Evolutionary conservation across 2,888 invertebrate genomes (phyloP).

Genomic region (Hyalella azteca): DNA sequence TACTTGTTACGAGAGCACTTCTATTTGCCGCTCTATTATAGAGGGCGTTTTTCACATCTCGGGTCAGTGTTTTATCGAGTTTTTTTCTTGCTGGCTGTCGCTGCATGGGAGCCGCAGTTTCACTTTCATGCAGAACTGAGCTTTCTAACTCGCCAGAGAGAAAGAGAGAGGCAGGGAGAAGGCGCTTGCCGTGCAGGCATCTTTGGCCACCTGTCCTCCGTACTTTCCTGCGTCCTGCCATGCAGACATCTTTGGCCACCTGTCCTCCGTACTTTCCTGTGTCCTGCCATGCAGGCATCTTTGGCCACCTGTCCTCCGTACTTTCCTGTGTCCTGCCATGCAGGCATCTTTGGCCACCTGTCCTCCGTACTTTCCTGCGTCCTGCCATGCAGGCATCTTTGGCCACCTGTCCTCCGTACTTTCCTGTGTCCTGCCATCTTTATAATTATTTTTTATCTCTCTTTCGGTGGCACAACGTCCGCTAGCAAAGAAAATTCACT

Average conservation of each 20-base stretch:
- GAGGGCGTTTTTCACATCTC: constrained; percentile 1
- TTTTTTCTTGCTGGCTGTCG: constrained; percentile 16
- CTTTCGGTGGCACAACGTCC: no score
- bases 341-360: not conserved
- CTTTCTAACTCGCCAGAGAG: constrained; percentile 33
- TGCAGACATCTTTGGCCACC: not conserved
- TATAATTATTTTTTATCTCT: no score
- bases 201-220: not conserved
- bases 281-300: not conserved
- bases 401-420: no score
- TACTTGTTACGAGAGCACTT: no score
- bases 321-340: not conserved
- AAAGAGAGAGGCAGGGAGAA: no score
- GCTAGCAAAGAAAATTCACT: no score
- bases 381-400: not conserved
- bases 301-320: not conserved
- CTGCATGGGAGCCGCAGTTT: constrained; percentile 31
- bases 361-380: not conserved
- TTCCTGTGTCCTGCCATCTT: no score
- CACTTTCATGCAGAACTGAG: constrained; percentile 23
- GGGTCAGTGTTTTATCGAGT: not conserved
- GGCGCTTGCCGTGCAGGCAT: not conserved
- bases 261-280: not conserved
- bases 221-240: not conserved
- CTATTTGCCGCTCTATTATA: not conserved